A percentile compares a stretch with the other conserved stretches of the same genome.
Conservation (phyloP, 2,888 invertebrate species). For the Campopleginae sp. region DNA sequence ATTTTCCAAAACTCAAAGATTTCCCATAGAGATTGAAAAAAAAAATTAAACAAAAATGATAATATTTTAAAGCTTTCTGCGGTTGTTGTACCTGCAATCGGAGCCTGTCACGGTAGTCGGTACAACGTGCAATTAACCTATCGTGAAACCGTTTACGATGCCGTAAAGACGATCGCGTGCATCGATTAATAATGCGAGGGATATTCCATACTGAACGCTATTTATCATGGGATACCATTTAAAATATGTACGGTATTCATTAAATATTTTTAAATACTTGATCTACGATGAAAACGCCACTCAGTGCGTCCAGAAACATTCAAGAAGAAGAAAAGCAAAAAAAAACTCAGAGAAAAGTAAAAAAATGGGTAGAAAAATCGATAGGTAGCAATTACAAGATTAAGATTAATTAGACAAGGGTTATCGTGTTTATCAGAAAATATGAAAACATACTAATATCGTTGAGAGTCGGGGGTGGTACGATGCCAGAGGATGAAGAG, state of each 20-base stretch:
- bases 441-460: constrained; percentile 8
- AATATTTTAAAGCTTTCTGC: constrained; percentile 4
- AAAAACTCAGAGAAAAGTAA: background rate
- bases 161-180: constrained; percentile 68
- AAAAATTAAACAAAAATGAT: background rate
- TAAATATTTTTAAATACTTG: constrained; percentile 10
- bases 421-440: background rate
- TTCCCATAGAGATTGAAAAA: background rate
- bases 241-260: constrained; percentile 22
- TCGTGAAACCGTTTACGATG: constrained; percentile 67
- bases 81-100: constrained; percentile 27
- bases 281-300: constrained; percentile 12
- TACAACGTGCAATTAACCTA: constrained; percentile 68
- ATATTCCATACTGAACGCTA: constrained; percentile 35
- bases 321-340: background rate
- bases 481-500: background rate
- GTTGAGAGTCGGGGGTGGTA: constrained; percentile 4
- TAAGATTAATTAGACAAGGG: background rate
- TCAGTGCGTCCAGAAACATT: background rate
- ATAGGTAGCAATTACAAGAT: constrained; percentile 4
- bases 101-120: constrained; percentile 67
- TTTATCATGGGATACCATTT: constrained; percentile 17
- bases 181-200: constrained; percentile 66
- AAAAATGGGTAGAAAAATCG: background rate
- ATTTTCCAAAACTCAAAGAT: background rate